A percentile compares a stretch with the other conserved stretches of the same genome.
Evolutionary conservation across 2,113 vertebrate genomes (phyloP).

Genomic region (Psittacula cyanocephala): DNA sequence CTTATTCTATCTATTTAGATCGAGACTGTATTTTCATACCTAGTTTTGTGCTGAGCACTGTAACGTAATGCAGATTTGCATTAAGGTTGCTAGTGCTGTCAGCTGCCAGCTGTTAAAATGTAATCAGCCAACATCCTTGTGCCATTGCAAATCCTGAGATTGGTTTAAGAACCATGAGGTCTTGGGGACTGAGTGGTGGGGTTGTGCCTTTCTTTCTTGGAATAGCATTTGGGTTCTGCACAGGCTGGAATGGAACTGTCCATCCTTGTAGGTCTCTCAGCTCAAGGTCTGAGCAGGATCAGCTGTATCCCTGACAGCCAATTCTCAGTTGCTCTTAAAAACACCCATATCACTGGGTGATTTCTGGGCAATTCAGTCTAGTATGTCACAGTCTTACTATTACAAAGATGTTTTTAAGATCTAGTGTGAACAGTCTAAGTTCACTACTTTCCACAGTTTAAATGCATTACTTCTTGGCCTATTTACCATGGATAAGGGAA

Average conservation of each 20-base stretch:
- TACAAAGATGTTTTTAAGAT: slow-evolving; percentile 12
- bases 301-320: not conserved
- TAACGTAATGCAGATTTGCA: not conserved
- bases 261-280: not conserved
- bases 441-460: not conserved
- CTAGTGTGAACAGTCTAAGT: slow-evolving; percentile 8
- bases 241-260: not conserved
- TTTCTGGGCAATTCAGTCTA: not conserved
- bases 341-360: not conserved
- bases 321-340: not conserved
- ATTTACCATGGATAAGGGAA: not conserved
- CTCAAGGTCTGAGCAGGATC: not conserved
- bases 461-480: not conserved
- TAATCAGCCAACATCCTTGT: not conserved
- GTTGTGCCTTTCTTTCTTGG: not conserved
- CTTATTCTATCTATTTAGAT: not conserved
- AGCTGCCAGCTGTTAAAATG: not conserved
- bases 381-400: not conserved
- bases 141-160: not conserved
- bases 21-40: not conserved
- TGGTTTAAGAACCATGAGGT: not conserved
- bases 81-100: not conserved
- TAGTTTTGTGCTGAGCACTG: not conserved
- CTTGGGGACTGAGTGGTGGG: not conserved
- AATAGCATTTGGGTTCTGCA: not conserved